phyloP scores from a whole-genome alignment of 2,113 vertebrate genomes.

The Strigops habroptila region DNA sequence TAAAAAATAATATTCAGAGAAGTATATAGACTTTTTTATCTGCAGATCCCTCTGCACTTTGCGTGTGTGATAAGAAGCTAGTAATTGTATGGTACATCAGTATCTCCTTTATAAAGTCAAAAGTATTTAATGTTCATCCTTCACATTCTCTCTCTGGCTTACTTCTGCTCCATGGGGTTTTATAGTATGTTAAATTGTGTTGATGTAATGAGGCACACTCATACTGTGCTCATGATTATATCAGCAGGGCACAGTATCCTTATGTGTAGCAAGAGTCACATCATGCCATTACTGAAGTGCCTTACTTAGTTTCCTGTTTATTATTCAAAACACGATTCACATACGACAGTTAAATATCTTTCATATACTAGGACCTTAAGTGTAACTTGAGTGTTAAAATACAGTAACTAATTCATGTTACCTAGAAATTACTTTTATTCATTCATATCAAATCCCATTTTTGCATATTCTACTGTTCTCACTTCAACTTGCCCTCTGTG shows the following conservation, averaged over 20 bases:
- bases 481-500: background rate
- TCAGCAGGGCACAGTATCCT: background rate
- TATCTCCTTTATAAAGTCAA: background rate
- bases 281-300: background rate
- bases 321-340: background rate
- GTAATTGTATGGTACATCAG: background rate
- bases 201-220: slow-evolving; percentile 31
- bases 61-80: background rate
- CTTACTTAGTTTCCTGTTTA: slow-evolving; percentile 1
- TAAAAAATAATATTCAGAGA: background rate
- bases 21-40: background rate
- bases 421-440: background rate
- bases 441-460: background rate
- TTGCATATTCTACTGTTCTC: background rate
- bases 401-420: slow-evolving; percentile 10
- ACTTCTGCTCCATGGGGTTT: slow-evolving; percentile 27
- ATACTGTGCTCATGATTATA: slow-evolving; percentile 12
- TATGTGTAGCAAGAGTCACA: background rate
- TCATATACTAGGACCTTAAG: background rate
- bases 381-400: slow-evolving; percentile 19
- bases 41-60: background rate
- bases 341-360: background rate
- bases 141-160: background rate
- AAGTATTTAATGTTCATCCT: slow-evolving; percentile 21
- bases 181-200: slow-evolving; percentile 4